Percentiles rank a stretch among this genome's conserved stretches.
Conservation (phyloP, 2,113 vertebrate genomes). For the Chroicocephalus ridibundus region DNA sequence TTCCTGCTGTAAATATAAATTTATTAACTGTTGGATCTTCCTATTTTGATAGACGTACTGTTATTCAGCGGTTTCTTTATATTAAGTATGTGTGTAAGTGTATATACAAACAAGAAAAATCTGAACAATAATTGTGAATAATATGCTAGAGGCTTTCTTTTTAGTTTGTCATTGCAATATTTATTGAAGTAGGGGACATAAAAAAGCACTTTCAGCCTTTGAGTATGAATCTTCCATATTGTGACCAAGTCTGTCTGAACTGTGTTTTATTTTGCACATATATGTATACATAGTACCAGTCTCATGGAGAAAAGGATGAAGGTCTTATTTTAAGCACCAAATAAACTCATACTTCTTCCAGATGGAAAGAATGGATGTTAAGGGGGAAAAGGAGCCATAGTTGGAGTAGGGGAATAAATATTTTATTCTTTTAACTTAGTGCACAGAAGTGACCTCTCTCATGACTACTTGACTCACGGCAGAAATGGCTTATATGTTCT, state of each 20-base stretch:
- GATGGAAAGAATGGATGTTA: background rate
- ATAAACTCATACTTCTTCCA: background rate
- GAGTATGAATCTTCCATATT: background rate
- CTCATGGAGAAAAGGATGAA: background rate
- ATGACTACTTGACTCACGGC: background rate
- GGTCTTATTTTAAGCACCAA: background rate
- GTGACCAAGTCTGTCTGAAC: background rate
- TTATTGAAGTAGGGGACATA: background rate
- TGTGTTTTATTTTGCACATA: background rate
- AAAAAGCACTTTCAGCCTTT: background rate
- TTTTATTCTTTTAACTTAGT: background rate
- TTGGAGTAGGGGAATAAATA: background rate
- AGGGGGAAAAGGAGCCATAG: background rate
- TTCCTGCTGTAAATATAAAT: background rate
- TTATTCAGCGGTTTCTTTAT: background rate
- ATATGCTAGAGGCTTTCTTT: background rate
- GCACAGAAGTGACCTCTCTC: background rate
- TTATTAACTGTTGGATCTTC: background rate
- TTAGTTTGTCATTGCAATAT: background rate
- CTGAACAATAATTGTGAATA: background rate
- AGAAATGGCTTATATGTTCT: background rate
- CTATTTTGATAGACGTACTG: fast-evolving
- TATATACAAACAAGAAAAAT: background rate
- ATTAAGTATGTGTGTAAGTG: background rate
- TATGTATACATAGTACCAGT: background rate